These are phyloP conservation scores for Equus przewalskii DNA, from an alignment of 2,113 vertebrate genomes.

Conservation along the genomic window DNA sequence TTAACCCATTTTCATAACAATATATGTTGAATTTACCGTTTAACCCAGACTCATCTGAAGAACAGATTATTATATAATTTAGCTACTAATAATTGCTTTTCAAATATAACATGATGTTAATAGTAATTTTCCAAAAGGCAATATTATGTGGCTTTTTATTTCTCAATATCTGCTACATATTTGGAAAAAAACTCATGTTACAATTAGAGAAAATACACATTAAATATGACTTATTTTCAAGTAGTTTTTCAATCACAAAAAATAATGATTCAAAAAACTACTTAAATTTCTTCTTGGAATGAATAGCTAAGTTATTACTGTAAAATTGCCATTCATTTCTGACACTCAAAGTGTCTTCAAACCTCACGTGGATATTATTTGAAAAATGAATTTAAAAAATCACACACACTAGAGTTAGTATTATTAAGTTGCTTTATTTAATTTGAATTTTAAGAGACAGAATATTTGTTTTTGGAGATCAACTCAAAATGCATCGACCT, in stretches of 20 bases:
- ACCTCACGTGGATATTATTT: constrained; percentile 12
- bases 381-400: constrained; percentile 2
- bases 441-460: constrained; percentile 14
- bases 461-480: constrained; percentile 34
- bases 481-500: neutral
- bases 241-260: neutral
- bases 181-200: constrained; percentile 14
- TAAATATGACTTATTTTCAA: constrained; percentile 62
- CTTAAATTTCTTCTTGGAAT: neutral
- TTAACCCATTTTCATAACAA: neutral
- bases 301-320: neutral
- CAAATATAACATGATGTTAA: neutral
- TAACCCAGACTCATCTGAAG: neutral
- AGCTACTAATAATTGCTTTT: constrained; percentile 41
- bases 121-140: neutral
- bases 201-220: neutral
- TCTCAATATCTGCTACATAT: neutral
- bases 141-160: constrained; percentile 22
- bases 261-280: neutral
- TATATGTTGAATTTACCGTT: constrained; percentile 18
- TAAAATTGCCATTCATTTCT: constrained; percentile 36
- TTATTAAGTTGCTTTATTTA: neutral
- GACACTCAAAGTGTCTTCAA: neutral
- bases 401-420: neutral
- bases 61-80: neutral